Percentiles rank a stretch among this genome's conserved stretches.
phyloP scores from a whole-genome alignment of 64 coral and sea anemone species.

The Platygyra sinensis region DNA sequence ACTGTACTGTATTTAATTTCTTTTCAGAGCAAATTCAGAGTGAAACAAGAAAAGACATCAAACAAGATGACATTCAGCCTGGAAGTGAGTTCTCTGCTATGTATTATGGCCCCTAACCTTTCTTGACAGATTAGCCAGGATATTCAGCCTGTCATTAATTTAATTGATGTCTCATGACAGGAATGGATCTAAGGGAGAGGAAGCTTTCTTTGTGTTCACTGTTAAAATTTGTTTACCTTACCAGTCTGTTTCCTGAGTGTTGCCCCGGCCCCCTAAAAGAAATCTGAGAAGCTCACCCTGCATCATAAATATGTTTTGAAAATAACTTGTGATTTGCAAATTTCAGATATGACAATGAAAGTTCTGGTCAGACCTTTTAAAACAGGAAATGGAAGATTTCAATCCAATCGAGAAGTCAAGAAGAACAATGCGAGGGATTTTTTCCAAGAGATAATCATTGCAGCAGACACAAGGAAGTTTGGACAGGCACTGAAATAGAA shows the following conservation, averaged over 20 bases:
- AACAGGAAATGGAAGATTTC: conserved; percentile 54
- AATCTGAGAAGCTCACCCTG: too few species aligned
- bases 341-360: conserved; percentile 93
- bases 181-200: too few species aligned
- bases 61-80: conserved; percentile 91
- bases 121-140: not conserved
- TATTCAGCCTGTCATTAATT: not conserved
- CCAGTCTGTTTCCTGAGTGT: too few species aligned
- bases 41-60: conserved; percentile 80
- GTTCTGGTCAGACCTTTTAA: conserved; percentile 89
- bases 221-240: too few species aligned
- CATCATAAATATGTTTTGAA: not conserved
- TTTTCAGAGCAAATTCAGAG: conserved; percentile 83
- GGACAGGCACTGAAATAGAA: not conserved
- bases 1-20: not conserved
- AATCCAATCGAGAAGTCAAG: not conserved
- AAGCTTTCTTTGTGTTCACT: too few species aligned
- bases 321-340: not conserved
- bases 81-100: conserved; percentile 60
- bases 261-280: too few species aligned
- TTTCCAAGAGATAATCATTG: too few species aligned
- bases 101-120: not conserved
- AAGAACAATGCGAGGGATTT: not conserved
- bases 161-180: too few species aligned
- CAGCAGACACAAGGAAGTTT: not conserved